A percentile compares a stretch with the other conserved stretches of the same genome.
phyloP scores from a whole-genome alignment of 2,113 vertebrate genomes.

The Hemicordylus capensis region DNA sequence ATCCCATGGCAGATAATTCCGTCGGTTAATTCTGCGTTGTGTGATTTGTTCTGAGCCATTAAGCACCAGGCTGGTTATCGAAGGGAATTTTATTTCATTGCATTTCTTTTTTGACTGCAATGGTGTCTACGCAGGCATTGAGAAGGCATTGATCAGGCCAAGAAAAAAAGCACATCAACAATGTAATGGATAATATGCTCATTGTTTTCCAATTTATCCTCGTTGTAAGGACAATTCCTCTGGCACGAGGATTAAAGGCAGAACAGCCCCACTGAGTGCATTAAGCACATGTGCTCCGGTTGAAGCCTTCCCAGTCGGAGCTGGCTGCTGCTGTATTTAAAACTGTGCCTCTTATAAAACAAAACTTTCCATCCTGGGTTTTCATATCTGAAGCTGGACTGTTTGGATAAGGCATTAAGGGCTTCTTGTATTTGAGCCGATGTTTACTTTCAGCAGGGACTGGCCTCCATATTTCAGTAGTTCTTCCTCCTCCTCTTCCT shows the following conservation, averaged over 20 bases:
- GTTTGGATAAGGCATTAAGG: not conserved
- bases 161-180: no score
- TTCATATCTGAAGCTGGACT: not conserved
- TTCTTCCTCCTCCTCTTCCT: not conserved
- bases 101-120: not conserved
- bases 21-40: no score
- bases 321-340: not conserved
- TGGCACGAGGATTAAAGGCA: not conserved
- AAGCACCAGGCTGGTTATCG: no score
- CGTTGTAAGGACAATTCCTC: not conserved
- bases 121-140: not conserved
- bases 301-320: not conserved
- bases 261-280: not conserved
- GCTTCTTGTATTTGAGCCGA: not conserved
- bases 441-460: conserved; percentile 18
- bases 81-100: no score
- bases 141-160: not conserved
- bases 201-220: not conserved
- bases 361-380: not conserved
- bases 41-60: no score
- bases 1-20: no score
- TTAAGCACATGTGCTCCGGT: not conserved
- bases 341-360: not conserved
- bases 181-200: not conserved
- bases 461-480: not conserved